These are phyloP conservation scores for Mormyrus hasselquistii DNA, from an alignment of 2,797 vertebrate genomes.

Conservation along the genomic window DNA sequence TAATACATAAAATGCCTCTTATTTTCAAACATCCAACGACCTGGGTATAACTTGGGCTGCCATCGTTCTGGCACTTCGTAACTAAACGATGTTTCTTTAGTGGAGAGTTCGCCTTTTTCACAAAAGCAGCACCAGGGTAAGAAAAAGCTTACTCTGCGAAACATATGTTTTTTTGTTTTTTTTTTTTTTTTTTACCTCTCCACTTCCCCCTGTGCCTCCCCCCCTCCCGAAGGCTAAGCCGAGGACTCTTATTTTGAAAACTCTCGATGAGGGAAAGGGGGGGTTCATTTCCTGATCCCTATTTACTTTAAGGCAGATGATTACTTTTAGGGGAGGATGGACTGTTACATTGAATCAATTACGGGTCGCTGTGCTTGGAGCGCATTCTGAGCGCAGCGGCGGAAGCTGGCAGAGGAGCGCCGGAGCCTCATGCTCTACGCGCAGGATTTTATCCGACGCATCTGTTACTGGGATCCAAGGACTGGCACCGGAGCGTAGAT, in stretches of 20 bases:
- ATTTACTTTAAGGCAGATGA: slow-evolving; percentile 92
- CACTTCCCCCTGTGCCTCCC: not conserved
- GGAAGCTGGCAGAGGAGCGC: slow-evolving; percentile 58
- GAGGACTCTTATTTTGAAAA: slow-evolving; percentile 80
- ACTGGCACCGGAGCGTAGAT: not conserved
- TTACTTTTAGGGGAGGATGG: slow-evolving; percentile 82
- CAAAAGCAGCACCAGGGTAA: not conserved
- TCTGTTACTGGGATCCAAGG: slow-evolving; percentile 49
- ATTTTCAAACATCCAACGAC: not conserved
- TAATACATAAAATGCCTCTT: not conserved
- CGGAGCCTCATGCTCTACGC: slow-evolving; percentile 51
- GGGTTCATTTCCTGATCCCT: slow-evolving; percentile 87
- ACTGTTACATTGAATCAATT: slow-evolving; percentile 91
- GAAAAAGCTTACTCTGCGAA: slow-evolving; percentile 30
- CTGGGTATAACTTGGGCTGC: not conserved
- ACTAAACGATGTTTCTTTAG: not conserved
- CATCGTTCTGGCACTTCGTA: not conserved
- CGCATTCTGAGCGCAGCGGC: slow-evolving; percentile 64
- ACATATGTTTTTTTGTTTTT: slow-evolving; percentile 28
- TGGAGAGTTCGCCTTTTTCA: not conserved
- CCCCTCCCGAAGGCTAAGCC: slow-evolving; percentile 21
- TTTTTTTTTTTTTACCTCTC: not conserved
- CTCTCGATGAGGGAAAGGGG: slow-evolving; percentile 46
- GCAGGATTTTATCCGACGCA: slow-evolving; percentile 51
- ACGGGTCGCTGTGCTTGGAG: slow-evolving; percentile 74